Evolutionary conservation across 1,140 invertebrate species (phyloP), one percentile per base, ranked within the genome.

Genomic region (Nasonia vitripennis): DNA sequence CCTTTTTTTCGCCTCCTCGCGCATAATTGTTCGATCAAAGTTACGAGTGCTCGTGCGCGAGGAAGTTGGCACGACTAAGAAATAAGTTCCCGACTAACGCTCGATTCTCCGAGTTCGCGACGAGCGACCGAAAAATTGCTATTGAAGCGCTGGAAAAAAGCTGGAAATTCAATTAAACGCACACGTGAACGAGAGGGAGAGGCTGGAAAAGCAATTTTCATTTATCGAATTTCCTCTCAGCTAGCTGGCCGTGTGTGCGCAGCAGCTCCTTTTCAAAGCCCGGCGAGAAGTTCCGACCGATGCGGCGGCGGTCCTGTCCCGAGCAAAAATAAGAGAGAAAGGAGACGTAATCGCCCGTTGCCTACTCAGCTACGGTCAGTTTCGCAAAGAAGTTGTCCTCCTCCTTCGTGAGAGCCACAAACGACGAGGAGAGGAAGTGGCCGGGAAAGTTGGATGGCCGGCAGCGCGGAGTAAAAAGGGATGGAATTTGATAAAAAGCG

Each of bases 321-420:
- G 74, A 71, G 86, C 80, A 62, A 86, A 77, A 78, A 81, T 87
- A 78, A 83, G 78, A 87, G 81, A 87, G 81, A 86, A 87, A 87
- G 77, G 48, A 87, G 73, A 74, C 86, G 88, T 90, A 89, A 90
- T 89, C 87, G 87, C 70, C 87, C 83, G 87, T 86, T 87, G 89
- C 87, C 87, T 90, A 86, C 86, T 89, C 89, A 87, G 87, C 88
- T 89, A 86, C 87, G 89, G 88, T 89, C 87, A 89, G 88, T 90
- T 89, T 89, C 79, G 77, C 86, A 87, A 87, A 89, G 71, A 85
- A 91, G 88, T 90, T 79, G 74, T 87, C 87, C 82, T 83, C 87
- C 85, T 87, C 41, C 20, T 75, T 9, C 34, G n/a, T 80, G 87
- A 87, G 86, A 87, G 86, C 55, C 34, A 37, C 80, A 78, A 48